These are phyloP conservation scores for Armadillidium nasatum DNA, from an alignment of 1,140 invertebrate species.

Conservation along the genomic window DNA sequence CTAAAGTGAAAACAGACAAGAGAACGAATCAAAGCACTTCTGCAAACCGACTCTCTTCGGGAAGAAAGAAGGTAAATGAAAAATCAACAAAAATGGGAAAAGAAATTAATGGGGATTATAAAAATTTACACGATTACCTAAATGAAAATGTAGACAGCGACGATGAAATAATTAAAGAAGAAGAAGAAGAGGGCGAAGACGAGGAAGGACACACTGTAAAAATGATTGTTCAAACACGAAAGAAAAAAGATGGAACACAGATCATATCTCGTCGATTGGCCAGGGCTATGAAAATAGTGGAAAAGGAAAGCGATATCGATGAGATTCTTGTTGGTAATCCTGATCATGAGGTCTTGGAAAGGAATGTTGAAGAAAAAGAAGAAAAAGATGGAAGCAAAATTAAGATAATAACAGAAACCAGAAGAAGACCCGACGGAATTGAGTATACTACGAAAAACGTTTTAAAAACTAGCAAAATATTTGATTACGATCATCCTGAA, in stretches of 20 bases:
- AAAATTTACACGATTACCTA: slow-evolving; percentile 36
- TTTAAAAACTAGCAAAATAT: slow-evolving; percentile 42
- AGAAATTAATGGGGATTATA: slow-evolving; percentile 34
- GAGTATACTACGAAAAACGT: slow-evolving; percentile 43
- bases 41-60: neutral
- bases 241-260: slow-evolving; percentile 42
- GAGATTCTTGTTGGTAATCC: slow-evolving; percentile 44
- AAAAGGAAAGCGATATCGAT: slow-evolving; percentile 40
- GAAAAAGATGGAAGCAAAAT: slow-evolving; percentile 43
- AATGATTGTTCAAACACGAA: slow-evolving; percentile 39
- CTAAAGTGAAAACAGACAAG: slow-evolving; percentile 30
- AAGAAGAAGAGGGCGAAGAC: slow-evolving; percentile 40
- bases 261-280: slow-evolving; percentile 39
- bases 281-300: slow-evolving; percentile 37
- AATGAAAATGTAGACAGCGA: slow-evolving; percentile 28
- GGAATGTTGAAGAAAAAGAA: slow-evolving; percentile 39
- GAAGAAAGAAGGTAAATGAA: slow-evolving; percentile 31
- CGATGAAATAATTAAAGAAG: slow-evolving; percentile 38
- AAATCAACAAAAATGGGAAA: slow-evolving; percentile 32
- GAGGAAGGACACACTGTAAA: slow-evolving; percentile 40
- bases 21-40: neutral
- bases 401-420: slow-evolving; percentile 42
- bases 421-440: slow-evolving; percentile 40
- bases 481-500: slow-evolving; percentile 44
- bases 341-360: slow-evolving; percentile 40